Evolutionary conservation across 2,113 vertebrate genomes (phyloP).

Genomic region (Tamias sibiricus): DNA sequence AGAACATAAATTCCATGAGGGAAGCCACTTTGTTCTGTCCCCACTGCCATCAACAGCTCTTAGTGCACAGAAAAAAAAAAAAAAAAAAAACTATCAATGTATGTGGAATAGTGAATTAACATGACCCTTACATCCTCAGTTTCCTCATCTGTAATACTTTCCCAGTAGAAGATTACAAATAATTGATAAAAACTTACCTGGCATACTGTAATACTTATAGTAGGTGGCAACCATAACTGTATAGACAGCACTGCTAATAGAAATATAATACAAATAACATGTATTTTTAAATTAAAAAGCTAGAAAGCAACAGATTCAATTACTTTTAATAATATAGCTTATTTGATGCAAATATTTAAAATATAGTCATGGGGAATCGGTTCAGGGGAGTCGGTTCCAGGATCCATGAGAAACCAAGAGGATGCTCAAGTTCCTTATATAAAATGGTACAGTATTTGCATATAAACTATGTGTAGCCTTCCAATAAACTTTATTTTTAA

Average conservation of each 20-base stretch:
- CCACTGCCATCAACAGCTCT: not conserved
- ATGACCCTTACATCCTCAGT: not conserved
- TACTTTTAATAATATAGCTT: slow-evolving; percentile 17
- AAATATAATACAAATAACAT: not conserved
- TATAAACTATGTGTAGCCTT: no score
- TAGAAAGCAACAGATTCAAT: slow-evolving; percentile 16
- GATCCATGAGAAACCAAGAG: not conserved
- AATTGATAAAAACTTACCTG: not conserved
- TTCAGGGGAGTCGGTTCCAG: not conserved
- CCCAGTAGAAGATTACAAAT: not conserved
- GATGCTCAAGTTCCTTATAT: not conserved
- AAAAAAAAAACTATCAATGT: not conserved
- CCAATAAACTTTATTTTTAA: not conserved
- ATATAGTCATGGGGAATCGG: not conserved
- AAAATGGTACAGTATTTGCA: not conserved
- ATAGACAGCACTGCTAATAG: not conserved
- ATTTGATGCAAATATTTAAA: not conserved
- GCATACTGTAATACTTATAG: not conserved
- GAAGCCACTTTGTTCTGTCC: not conserved
- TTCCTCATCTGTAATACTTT: not conserved
- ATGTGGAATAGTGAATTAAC: not conserved
- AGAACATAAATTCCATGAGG: not conserved
- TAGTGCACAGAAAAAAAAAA: not conserved
- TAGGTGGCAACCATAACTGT: not conserved
- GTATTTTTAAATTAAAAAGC: slow-evolving; percentile 32